Evolutionary conservation across 37 sponge, comb jelly and placozoan genomes (phyloP).

Genomic region (Crambe crambe): DNA sequence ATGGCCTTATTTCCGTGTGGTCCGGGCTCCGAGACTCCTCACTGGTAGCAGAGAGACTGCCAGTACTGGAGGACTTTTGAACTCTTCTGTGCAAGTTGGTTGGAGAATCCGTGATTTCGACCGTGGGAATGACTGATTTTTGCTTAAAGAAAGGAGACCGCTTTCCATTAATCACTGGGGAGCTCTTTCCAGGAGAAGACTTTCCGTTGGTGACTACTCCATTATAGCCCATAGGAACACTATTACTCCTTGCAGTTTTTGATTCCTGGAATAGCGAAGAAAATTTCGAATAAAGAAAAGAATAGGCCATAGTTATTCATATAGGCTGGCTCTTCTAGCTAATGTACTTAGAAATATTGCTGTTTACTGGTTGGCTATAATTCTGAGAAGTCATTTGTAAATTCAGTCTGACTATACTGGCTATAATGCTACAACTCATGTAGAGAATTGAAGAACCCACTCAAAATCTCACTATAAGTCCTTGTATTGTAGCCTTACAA

Average conservation of each 20-base stretch:
- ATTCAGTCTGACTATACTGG: too few species aligned
- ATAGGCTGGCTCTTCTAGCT: too few species aligned
- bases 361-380: too few species aligned
- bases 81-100: background rate
- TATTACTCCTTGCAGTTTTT: background rate
- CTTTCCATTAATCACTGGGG: too few species aligned
- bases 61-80: background rate
- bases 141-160: background rate
- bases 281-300: background rate
- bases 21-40: slow-evolving; percentile 4
- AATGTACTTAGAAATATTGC: too few species aligned
- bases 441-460: too few species aligned
- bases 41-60: background rate
- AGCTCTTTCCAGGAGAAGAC: background rate
- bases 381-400: too few species aligned
- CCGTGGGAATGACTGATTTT: background rate
- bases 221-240: background rate
- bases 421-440: too few species aligned
- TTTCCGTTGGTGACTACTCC: background rate
- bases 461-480: too few species aligned
- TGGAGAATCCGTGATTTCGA: background rate
- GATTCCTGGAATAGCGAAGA: background rate
- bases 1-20: background rate
- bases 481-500: too few species aligned
- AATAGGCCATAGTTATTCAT: background rate